These are phyloP conservation scores for Trogon melanurus DNA, from an alignment of 2,113 vertebrate species.

Conservation along the genomic window DNA sequence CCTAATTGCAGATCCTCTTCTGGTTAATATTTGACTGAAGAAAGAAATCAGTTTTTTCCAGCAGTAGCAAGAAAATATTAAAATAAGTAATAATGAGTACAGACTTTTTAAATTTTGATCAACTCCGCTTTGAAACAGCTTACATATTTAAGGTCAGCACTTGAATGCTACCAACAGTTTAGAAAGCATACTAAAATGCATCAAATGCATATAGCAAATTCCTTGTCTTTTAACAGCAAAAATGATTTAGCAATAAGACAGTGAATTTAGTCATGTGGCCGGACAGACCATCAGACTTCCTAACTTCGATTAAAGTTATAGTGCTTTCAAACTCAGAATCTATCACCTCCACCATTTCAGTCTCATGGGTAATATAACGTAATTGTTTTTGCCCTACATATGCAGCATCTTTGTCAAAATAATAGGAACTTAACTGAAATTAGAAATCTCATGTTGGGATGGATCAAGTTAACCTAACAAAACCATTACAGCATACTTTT, in stretches of 20 bases:
- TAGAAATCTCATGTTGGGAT: background rate
- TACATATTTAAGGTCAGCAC: background rate
- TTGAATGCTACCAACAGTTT: background rate
- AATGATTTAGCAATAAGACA: background rate
- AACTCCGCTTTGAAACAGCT: background rate
- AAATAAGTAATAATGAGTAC: background rate
- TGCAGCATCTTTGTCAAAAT: background rate
- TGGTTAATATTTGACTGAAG: background rate
- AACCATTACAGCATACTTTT: background rate
- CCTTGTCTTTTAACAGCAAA: background rate
- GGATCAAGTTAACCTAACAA: background rate
- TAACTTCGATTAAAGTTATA: background rate
- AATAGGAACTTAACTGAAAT: background rate
- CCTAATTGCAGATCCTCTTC: background rate
- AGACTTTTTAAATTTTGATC: background rate
- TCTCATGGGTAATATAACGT: background rate
- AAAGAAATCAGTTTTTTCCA: background rate
- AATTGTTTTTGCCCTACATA: background rate
- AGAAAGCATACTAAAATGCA: background rate
- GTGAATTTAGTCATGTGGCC: background rate
- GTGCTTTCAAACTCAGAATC: background rate
- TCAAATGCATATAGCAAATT: background rate
- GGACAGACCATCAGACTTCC: background rate
- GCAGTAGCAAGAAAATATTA: background rate
- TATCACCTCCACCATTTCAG: background rate